Percentiles rank a stretch among this genome's conserved stretches.
phyloP scores from a whole-genome alignment of 2,888 invertebrate species.

The Pecten maximus region DNA sequence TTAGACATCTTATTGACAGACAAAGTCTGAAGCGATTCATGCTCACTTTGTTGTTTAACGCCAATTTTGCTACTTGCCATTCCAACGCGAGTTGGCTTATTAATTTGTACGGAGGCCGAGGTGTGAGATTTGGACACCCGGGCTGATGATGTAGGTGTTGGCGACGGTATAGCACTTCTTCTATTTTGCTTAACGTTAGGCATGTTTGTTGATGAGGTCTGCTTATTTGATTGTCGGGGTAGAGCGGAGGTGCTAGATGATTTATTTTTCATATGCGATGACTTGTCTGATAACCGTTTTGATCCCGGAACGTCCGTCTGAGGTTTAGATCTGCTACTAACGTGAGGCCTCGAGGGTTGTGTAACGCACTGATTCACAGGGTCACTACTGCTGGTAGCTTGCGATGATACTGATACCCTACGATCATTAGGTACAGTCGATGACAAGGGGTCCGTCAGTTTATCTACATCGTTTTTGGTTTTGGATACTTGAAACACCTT shows the following conservation, averaged over 20 bases:
- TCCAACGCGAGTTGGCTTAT: neutral
- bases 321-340: neutral
- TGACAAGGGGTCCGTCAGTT: slow-evolving; percentile 16
- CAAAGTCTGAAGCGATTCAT: neutral
- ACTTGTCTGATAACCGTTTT: slow-evolving; percentile 2
- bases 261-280: slow-evolving; percentile 33
- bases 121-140: neutral
- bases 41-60: slow-evolving; percentile 26
- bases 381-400: neutral
- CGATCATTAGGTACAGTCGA: neutral
- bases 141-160: neutral
- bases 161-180: neutral
- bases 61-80: neutral
- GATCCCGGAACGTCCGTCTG: neutral
- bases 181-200: neutral
- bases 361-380: neutral
- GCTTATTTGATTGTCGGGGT: neutral
- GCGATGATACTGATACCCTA: neutral
- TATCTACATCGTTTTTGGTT: neutral
- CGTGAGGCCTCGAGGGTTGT: neutral
- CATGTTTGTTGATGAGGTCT: neutral
- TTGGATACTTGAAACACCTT: slow-evolving; percentile 1
- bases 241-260: slow-evolving; percentile 20
- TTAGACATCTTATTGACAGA: slow-evolving; percentile 30
- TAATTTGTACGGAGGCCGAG: neutral